A percentile compares a stretch with the other conserved stretches of the same genome.
Evolutionary conservation across 2,797 vertebrate genomes (phyloP).

Genomic region (Sebastes matsubarae): DNA sequence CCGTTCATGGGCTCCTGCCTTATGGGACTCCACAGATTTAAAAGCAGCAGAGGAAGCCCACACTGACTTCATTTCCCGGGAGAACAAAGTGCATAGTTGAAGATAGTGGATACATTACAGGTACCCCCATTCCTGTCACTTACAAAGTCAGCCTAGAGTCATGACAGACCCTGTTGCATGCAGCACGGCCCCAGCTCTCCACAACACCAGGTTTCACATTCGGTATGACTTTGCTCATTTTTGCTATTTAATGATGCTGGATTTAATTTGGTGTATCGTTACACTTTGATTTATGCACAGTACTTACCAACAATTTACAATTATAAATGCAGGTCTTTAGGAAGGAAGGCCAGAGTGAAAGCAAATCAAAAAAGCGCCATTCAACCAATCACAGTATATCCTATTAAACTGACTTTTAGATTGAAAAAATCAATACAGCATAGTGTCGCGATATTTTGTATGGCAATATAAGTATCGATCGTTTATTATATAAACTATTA

Average conservation of each 20-base stretch:
- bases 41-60: constrained; percentile 57
- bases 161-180: constrained; percentile 12
- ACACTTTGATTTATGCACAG: background rate
- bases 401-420: background rate
- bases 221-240: background rate
- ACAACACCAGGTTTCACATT: background rate
- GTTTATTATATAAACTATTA: too few species aligned
- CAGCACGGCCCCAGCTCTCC: background rate
- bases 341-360: too few species aligned
- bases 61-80: constrained; percentile 56
- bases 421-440: background rate
- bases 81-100: constrained; percentile 46
- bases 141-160: constrained; percentile 34
- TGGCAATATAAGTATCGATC: too few species aligned
- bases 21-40: constrained; percentile 63
- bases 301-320: background rate
- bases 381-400: background rate
- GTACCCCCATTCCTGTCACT: constrained; percentile 27
- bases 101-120: constrained; percentile 44
- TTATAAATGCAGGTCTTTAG: background rate
- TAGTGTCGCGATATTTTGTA: too few species aligned
- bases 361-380: background rate
- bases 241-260: background rate
- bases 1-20: constrained; percentile 44
- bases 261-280: background rate